Conservation (phyloP, 2,113 vertebrate species). For the Neotoma lepida region DNA sequence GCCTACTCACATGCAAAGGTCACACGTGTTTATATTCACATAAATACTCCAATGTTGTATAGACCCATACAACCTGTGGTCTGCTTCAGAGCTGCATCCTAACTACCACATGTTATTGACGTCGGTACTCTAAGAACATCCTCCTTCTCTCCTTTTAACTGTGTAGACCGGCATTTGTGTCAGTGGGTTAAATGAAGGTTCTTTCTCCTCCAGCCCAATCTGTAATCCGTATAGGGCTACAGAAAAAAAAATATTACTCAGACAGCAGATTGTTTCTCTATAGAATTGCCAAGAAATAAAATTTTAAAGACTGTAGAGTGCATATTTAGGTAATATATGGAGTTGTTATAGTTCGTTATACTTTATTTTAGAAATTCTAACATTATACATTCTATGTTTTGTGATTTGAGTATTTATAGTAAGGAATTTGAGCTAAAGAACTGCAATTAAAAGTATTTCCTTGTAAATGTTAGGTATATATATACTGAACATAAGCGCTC, state of each 20-base stretch:
- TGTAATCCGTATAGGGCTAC: background rate
- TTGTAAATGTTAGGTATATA: background rate
- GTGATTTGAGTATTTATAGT: slow-evolving; percentile 29
- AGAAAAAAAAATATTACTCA: background rate
- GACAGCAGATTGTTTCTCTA: background rate
- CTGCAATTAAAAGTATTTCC: background rate
- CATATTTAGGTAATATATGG: background rate
- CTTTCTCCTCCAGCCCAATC: background rate
- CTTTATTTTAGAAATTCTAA: background rate
- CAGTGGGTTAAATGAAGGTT: background rate
- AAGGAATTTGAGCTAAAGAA: background rate
- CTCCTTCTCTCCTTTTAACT: background rate
- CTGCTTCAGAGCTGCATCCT: background rate
- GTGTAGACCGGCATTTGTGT: background rate
- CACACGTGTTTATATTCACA: background rate
- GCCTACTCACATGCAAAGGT: background rate
- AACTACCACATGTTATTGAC: background rate
- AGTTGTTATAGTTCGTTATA: slow-evolving; percentile 23
- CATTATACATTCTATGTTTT: slow-evolving; percentile 16
- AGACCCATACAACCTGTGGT: background rate
- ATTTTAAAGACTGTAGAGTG: background rate
- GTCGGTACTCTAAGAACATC: background rate
- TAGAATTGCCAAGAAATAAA: background rate
- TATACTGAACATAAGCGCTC: background rate
- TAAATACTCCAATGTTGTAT: background rate